Base-by-base conservation (phyloP, 1,140 invertebrate genomes). In the Phocides pigmalion region DNA sequence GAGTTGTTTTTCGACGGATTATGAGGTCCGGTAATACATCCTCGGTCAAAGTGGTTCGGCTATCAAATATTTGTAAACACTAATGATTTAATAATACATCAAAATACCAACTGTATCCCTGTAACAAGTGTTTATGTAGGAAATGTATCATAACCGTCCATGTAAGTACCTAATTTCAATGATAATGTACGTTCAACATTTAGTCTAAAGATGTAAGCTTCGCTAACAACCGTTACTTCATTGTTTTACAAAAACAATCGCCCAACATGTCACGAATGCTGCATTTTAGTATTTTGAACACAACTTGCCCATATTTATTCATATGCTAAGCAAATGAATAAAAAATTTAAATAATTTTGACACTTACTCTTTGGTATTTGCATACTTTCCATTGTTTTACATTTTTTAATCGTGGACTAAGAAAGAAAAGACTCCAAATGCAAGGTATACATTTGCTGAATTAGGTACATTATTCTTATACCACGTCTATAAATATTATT, bases 241-340 rank as follows among this genome's bases (percentile, higher is more conserved):
- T 73, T 73, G 70, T 73, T 72, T 70, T 19, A 42, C 39, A n/a
- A 61, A 39, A 54, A 69, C 64, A 68, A 63, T 69, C 46, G 39
- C 46, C 61, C 51, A 53, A 5, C 62, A 58, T 22, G 62, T 59
- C 62, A 62, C 59, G 63, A 68, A 56, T 62, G 25, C n/a, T 59
- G 44, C 50, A 42, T 71, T 68, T 61, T 51, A 68, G 59, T 58
- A 71, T 74, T 66, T 64, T 51, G 58, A 62, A 64, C 63, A 71
- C 68, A 71, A 68, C 66, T 67, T 59, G 66, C 39, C 25, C 49
- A 44, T 64, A 68, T 70, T 68, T 56, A 70, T 28, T 39, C 25
- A 39, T 66, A 58, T 39, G 64, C 59, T 64, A 74, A 66, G 65
- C 62, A 11, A 53, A 41, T 53, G 9, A 16, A n/a, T 28, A 41